Evolutionary conservation across 2,113 vertebrate species (phyloP).

Genomic region (Platichthys stellatus): DNA sequence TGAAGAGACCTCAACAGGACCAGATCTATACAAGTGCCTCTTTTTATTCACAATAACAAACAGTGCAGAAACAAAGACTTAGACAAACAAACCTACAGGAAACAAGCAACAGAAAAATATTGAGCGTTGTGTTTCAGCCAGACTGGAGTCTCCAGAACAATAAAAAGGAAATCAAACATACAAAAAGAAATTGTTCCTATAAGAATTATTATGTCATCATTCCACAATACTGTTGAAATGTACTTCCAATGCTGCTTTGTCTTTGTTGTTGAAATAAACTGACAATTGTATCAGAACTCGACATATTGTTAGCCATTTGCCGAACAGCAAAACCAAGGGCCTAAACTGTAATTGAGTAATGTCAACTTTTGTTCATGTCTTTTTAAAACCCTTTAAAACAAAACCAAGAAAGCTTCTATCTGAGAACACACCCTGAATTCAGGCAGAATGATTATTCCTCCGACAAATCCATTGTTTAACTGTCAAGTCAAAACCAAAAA

Average conservation of each 20-base stretch:
- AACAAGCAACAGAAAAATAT: conserved; percentile 74
- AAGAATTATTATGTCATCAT: conserved; percentile 30
- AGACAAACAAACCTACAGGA: conserved; percentile 63
- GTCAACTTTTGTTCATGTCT: conserved; percentile 50
- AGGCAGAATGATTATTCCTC: conserved; percentile 27
- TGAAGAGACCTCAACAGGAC: conserved; percentile 1
- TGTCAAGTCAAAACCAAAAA: conserved; percentile 41
- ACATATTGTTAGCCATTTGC: conserved; percentile 27
- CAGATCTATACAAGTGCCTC: conserved; percentile 77
- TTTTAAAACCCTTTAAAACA: conserved; percentile 63
- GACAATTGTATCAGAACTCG: conserved; percentile 22
- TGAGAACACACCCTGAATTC: conserved; percentile 31
- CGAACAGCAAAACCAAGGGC: conserved; percentile 29
- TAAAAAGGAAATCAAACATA: conserved; percentile 60
- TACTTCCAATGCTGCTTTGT: neutral
- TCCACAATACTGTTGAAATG: conserved; percentile 40
- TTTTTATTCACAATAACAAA: conserved; percentile 81
- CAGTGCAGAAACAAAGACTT: conserved; percentile 69
- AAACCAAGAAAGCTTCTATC: conserved; percentile 46
- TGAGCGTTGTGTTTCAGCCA: conserved; percentile 40
- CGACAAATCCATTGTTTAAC: conserved; percentile 20
- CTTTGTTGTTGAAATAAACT: conserved; percentile 26
- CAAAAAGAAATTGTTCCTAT: conserved; percentile 36
- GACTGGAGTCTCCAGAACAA: conserved; percentile 34
- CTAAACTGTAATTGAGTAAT: conserved; percentile 6